These are phyloP conservation scores for Larimichthys polyactis DNA, from an alignment of 2,113 vertebrate species.

Conservation along the genomic window DNA sequence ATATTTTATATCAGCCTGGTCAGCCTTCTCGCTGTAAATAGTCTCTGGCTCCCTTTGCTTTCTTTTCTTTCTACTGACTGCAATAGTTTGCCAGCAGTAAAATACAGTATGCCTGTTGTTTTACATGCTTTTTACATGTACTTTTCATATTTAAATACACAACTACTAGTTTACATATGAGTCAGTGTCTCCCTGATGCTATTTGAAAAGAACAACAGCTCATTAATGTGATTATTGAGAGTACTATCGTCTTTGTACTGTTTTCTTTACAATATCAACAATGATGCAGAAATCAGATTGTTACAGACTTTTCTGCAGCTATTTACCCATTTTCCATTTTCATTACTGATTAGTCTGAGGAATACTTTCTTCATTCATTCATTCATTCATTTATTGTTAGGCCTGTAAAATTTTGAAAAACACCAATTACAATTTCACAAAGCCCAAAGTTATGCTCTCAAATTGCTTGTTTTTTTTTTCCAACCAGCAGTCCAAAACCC, in stretches of 20 bases:
- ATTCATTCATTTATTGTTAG: too few relatives aligned
- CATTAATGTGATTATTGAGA: neutral
- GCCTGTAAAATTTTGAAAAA: too few relatives aligned
- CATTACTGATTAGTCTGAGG: too few relatives aligned
- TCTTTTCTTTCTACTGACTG: neutral
- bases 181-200: neutral
- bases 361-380: neutral
- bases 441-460: too few relatives aligned
- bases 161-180: conserved; percentile 52
- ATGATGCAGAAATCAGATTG: neutral
- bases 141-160: conserved; percentile 67
- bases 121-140: conserved; percentile 62
- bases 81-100: conserved; percentile 18
- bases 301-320: too few relatives aligned
- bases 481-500: neutral
- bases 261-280: neutral
- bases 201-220: neutral
- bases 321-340: too few relatives aligned
- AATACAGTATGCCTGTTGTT: conserved; percentile 31
- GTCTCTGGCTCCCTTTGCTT: neutral
- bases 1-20: conserved; percentile 7
- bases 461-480: too few relatives aligned
- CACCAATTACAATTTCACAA: too few relatives aligned
- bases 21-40: neutral
- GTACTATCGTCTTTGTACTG: too few relatives aligned